phyloP scores from a whole-genome alignment of 2,888 invertebrate genomes.

The Cryptocheilus praepositus region DNA sequence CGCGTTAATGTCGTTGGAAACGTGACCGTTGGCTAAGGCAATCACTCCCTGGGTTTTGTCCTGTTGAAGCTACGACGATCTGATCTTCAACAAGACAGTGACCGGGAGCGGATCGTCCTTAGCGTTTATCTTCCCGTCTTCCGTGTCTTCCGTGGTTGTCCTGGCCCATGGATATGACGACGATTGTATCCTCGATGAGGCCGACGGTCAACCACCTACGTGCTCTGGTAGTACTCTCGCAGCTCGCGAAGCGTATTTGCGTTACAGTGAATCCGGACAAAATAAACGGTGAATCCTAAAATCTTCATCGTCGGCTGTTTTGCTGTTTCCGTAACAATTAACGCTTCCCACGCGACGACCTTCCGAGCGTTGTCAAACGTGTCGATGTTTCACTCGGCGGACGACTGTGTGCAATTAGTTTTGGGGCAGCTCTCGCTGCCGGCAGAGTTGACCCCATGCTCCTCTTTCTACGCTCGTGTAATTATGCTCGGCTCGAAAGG shows the following conservation, averaged over 20 bases:
- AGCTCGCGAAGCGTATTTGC: no score
- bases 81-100: conserved; percentile 45
- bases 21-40: conserved; percentile 25
- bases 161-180: conserved; percentile 53
- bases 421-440: background rate
- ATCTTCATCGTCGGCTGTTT: background rate
- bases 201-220: no score
- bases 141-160: background rate
- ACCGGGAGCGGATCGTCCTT: conserved; percentile 13
- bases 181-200: conserved; percentile 51
- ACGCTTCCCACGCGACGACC: conserved; percentile 9
- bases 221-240: no score
- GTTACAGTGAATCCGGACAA: background rate
- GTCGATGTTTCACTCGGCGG: background rate
- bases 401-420: conserved; percentile 3
- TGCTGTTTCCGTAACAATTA: background rate
- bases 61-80: conserved; percentile 55
- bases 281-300: background rate
- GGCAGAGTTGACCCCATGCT: background rate
- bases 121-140: background rate
- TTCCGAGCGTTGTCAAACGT: conserved; percentile 11
- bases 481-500: conserved; percentile 39
- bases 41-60: conserved; percentile 35
- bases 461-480: conserved; percentile 5
- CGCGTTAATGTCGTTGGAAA: conserved; percentile 1